Evolutionary conservation across 2,797 vertebrate species (phyloP), one percentile per base, ranked within the genome.

Genomic region (Rhodeus uyekii): DNA sequence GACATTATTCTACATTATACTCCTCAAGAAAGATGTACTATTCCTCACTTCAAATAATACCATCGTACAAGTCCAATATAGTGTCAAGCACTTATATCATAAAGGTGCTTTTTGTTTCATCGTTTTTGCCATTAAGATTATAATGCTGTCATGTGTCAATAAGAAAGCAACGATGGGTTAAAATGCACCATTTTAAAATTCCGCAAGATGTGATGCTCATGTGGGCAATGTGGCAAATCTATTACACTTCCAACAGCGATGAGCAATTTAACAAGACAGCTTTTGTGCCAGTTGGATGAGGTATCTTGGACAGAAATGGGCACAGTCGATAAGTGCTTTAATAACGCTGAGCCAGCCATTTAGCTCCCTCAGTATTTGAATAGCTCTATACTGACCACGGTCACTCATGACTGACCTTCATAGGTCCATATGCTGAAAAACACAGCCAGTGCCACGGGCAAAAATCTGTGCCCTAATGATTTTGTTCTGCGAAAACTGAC

Each of bases 331-430:
- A 83, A 76, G 69, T 24, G 73, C 36, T 10, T 22, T 87, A 73
- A 81, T 84, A 78, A 85, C 42, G 81, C 79, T 85, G 69, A 84
- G 68, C 75, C 14, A 76, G 80, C 46, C 36, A 64, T 80, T 85
- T 76, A 80, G 75, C 60, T 67, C 64, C 29, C 44, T 46, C 79
- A 14, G 48, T 50, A 22, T 71, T 76, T 85, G 84, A 82, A 87
- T 68, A 36, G 76, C 81, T 67, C 27, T 69, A n/a, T 68, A 64
- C 27, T 82, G 74, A 77, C 77, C 72, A 27, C 61, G 10, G 39
- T 85, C 73, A 86, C 58, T 84, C 82, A 78, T 46, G 44, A 74
- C 44, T 77, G 81, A 78, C 83, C 74, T 84, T 81, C 75, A 81
- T 68, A 73, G 22, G 55, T 36, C 65, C 60, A 61, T 53, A 44